Conservation (phyloP, 2,113 vertebrate genomes). For the Aythya baeri region DNA sequence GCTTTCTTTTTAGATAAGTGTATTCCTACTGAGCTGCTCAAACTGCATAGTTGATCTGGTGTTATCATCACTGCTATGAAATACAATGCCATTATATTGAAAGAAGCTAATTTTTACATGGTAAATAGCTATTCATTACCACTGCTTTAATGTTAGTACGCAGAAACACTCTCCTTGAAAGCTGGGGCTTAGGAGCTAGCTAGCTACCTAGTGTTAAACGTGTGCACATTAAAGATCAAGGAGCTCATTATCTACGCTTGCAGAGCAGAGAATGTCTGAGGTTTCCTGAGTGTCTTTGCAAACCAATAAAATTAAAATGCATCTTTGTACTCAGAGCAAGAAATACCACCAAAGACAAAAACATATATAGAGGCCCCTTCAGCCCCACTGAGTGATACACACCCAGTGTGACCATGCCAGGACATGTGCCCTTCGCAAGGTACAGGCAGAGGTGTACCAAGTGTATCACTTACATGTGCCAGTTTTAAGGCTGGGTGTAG, state of each 20-base stretch:
- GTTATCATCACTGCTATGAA: neutral
- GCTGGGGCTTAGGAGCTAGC: neutral
- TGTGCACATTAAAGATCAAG: neutral
- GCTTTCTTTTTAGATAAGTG: neutral
- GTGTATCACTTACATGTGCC: neutral
- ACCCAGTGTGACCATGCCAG: rapidly evolving
- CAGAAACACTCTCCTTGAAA: neutral
- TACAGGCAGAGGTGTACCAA: rapidly evolving
- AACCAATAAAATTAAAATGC: neutral
- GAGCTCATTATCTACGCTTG: neutral
- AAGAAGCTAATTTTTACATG: neutral
- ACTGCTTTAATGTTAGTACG: neutral
- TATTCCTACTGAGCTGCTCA: neutral
- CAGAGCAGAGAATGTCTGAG: neutral
- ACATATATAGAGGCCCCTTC: neutral
- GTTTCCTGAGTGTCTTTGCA: neutral
- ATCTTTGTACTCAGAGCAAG: neutral
- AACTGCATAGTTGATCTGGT: neutral
- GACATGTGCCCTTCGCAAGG: neutral
- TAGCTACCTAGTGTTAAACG: neutral
- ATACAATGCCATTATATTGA: neutral
- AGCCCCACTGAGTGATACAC: neutral
- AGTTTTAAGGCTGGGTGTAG: neutral
- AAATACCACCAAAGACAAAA: neutral
- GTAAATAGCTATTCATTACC: slow-evolving; percentile 19